phyloP scores from a whole-genome alignment of 2,797 vertebrate species.

The Ceryle rudis region DNA sequence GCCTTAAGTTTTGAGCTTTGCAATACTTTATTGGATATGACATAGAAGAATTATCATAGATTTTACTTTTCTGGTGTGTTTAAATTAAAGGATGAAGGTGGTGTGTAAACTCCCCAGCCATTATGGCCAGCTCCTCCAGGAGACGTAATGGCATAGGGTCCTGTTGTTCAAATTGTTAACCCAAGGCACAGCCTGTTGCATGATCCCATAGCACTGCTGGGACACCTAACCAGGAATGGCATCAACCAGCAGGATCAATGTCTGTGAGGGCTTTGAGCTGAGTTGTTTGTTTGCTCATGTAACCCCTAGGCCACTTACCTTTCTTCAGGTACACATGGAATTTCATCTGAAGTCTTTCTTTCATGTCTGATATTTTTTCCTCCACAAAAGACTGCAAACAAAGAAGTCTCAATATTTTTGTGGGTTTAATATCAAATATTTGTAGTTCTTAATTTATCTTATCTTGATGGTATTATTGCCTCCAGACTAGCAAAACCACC shows the following conservation, averaged over 20 bases:
- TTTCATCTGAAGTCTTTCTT: not conserved
- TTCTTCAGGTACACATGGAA: rapidly evolving
- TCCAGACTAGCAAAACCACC: not conserved
- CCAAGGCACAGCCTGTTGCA: not conserved
- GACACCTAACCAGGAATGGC: not conserved
- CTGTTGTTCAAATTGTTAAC: not conserved
- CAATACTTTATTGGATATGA: not conserved
- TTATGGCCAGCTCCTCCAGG: not conserved
- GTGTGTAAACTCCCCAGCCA: not conserved
- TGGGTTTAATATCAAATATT: not conserved
- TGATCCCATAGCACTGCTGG: not conserved
- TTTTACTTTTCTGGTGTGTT: not conserved
- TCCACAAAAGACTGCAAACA: not conserved
- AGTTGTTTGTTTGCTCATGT: not conserved
- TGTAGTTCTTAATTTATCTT: not conserved
- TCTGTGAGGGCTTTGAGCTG: not conserved
- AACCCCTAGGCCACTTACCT: not conserved
- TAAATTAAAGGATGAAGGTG: not conserved
- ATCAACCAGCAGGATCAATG: not conserved
- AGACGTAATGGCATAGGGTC: rapidly evolving
- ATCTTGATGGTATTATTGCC: not conserved
- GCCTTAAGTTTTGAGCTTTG: constrained; percentile 20
- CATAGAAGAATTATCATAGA: not conserved
- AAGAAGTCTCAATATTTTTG: not conserved
- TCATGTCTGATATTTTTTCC: not conserved